These are phyloP conservation scores for Conus canariensis DNA, from an alignment of 2,888 invertebrate species.

Conservation along the genomic window DNA sequence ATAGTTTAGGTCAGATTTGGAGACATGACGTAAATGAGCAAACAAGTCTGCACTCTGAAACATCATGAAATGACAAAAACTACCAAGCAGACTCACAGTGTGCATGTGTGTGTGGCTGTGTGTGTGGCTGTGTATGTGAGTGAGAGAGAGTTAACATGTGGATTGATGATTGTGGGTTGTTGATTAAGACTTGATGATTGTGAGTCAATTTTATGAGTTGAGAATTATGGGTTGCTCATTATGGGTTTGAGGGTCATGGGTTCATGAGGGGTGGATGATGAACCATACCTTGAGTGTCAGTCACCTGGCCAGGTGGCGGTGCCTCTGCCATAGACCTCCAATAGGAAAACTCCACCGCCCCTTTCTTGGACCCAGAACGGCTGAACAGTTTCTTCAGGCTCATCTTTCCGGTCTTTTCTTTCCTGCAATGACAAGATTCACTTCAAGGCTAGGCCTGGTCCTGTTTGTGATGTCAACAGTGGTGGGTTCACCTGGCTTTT, in stretches of 20 bases:
- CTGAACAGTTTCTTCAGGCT: slow-evolving; percentile 39
- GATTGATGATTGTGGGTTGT: background rate
- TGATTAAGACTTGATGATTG: too few relatives aligned
- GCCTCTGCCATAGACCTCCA: slow-evolving; percentile 37
- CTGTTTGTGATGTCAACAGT: too few relatives aligned
- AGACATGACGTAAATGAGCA: too few relatives aligned
- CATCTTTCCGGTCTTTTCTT: background rate
- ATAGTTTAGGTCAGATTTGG: too few relatives aligned
- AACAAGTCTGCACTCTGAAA: too few relatives aligned
- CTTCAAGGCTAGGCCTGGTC: too few relatives aligned
- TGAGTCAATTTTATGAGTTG: too few relatives aligned
- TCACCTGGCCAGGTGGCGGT: slow-evolving; percentile 46
- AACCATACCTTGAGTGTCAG: slow-evolving; percentile 46
- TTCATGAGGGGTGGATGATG: background rate
- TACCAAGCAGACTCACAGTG: background rate
- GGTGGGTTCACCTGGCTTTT: too few relatives aligned
- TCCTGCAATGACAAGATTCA: background rate
- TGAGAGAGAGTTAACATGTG: background rate
- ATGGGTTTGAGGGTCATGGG: too few relatives aligned
- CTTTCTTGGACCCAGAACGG: slow-evolving; percentile 19
- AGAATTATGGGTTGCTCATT: too few relatives aligned
- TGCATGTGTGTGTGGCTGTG: background rate
- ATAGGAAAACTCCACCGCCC: slow-evolving; percentile 39
- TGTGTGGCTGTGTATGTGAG: background rate
- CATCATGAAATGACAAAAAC: too few relatives aligned